Base-by-base conservation (phyloP, 2,113 vertebrate genomes). In the Corydoras sp. region DNA sequence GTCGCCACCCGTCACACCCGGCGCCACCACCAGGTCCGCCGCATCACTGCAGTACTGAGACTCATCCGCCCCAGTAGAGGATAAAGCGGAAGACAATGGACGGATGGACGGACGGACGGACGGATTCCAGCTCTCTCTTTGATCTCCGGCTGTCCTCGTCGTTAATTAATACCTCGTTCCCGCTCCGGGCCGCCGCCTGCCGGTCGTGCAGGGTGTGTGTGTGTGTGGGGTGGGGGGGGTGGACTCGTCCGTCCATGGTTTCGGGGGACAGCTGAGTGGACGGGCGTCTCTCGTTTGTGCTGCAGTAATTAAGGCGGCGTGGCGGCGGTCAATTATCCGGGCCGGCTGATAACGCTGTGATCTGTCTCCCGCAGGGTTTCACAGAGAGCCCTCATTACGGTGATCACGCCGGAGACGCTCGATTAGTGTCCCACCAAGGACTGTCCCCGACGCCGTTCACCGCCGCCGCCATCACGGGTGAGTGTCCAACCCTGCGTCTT, bases 331-430 rank as follows among this genome's bases (percentile, higher is more conserved):
- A 90, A 83, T 93, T 92, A 93, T 86, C 75, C 82, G 81, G 83
- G 85, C 88, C 90, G 85, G 84, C 89, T 85, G 87, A 90, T 93
- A 92, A 93, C 92, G 86, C 91, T 94, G 84, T 91, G 88, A 86
- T 94, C 84, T 93, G 89, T 93, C 81, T 75, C 84, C 90, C 87
- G 79, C 88, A 99, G 96, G 95, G 91, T 89, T 98, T 98, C 84
- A 83, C 93, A 91, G 95, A 95, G 91, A 96, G 92, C 88, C 92
- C 96, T 96, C 95, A 95, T 96, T 99, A 96, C 83, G 87, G 88
- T 90, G 93, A 99, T 92, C 94, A 96, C 85, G 91, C 97, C 94
- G 97, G 90, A 93, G 97, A 96, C 91, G 94, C 93, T 95, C 94
- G 93, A 93, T 95, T 98, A 95, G 94, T 93, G 84, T 86, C 95